Conservation (phyloP, 2,797 vertebrate genomes). For the Enteromius treurensis region DNA sequence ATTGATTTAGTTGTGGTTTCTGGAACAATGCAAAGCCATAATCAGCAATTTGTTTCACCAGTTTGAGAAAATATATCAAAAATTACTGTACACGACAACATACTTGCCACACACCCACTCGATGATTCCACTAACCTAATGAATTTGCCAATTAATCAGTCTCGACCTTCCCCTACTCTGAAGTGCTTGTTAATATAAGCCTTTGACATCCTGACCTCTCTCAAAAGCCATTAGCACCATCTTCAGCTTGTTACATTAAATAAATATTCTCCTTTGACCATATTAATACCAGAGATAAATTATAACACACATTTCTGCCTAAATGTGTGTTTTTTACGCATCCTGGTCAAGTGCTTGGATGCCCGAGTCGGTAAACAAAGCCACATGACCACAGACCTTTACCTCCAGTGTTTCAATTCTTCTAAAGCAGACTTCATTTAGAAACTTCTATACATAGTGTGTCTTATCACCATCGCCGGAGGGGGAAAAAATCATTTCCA, state of each 20-base stretch:
- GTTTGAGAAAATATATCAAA: background rate
- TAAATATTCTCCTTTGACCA: conserved; percentile 80
- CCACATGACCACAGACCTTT: background rate
- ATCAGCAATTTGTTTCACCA: background rate
- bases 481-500: conserved; percentile 79
- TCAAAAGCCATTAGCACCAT: conserved; percentile 76
- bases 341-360: conserved; percentile 51
- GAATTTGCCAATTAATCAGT: conserved; percentile 86
- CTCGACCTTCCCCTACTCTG: conserved; percentile 65
- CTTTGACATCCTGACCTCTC: conserved; percentile 76
- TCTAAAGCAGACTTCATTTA: conserved; percentile 76
- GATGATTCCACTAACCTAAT: conserved; percentile 82
- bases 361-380: conserved; percentile 32
- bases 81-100: background rate
- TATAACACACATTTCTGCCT: conserved; percentile 71
- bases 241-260: conserved; percentile 78
- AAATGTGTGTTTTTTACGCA: conserved; percentile 22
- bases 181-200: conserved; percentile 81
- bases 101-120: conserved; percentile 50
- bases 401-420: conserved; percentile 66
- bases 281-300: conserved; percentile 77
- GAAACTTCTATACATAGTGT: conserved; percentile 70
- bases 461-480: conserved; percentile 77
- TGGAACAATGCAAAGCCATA: conserved; percentile 10
- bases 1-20: background rate